Evolutionary conservation across 2,113 vertebrate genomes (phyloP), one percentile per base, ranked within the genome.

Genomic region (Microcebus ravelobensis): DNA sequence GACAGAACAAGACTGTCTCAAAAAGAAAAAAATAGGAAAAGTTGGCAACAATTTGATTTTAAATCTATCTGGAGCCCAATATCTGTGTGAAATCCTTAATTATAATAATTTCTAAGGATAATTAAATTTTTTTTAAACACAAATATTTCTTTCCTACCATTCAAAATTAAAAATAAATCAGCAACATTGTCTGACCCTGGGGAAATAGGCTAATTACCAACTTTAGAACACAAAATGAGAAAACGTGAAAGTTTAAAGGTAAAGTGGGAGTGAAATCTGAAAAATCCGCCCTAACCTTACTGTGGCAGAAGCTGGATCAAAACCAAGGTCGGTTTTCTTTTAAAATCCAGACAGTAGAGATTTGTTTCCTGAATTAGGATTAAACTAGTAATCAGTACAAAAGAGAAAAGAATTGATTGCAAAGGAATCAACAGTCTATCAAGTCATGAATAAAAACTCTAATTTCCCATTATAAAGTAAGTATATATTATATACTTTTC

Each of bases 101-200:
- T 79, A 29, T 11, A 55, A 21, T 36, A 48, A 73, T 36, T 80
- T 88, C 31, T 50, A 85, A 52, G 17, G n/a, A 59, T 67, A 79
- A 80, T 59, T 81, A 21, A 25, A 55, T 29, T 21, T 92, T 21
- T 92, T 3, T 39, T 84, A 8, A 80, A 6, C 68, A 95, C 36
- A 82, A 65, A 50, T 86, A 61, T 63, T 80, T 63, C 39, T 57
- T 55, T 93, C 59, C 5, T 83, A 8, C 71, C 92, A 2, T 14
- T 5, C 18, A 79, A 82, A 50, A 79, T 87, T 81, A 23, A 68
- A 90, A 95, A 79, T 73, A 65, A 87, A 65, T 1, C 5, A 80
- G 80, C 52, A 63, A 17, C 1, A 27, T 10, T 82, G 1, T 48
- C 12, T 83, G 42, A 23, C 18, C 15, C 11, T 68, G 23, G 23